A percentile compares a stretch with the other conserved stretches of the same genome.
Conservation (phyloP, 2,888 invertebrate genomes). For the Meandrusa payeni region DNA sequence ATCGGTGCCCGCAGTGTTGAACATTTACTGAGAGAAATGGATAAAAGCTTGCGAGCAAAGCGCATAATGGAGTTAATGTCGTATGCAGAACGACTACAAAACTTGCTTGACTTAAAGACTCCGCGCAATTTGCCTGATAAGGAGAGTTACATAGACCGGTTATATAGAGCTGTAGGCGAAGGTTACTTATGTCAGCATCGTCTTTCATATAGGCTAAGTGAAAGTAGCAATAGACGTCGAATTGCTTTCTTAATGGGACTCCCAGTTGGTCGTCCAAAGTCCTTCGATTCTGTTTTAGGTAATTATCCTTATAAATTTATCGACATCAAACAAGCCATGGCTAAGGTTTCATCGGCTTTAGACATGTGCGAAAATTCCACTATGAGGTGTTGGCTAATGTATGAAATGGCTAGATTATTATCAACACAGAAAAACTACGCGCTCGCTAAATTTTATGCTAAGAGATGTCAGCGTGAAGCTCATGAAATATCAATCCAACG, state of each 20-base stretch:
- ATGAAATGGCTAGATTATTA: constrained; percentile 63
- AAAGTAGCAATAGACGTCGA: constrained; percentile 66
- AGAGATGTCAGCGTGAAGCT: constrained; percentile 67
- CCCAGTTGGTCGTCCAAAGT: constrained; percentile 60
- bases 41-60: constrained; percentile 53
- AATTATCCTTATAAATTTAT: constrained; percentile 69
- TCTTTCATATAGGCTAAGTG: constrained; percentile 66
- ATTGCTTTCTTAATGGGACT: constrained; percentile 72
- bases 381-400: constrained; percentile 73
- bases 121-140: constrained; percentile 66
- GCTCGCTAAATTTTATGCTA: constrained; percentile 68
- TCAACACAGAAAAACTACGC: constrained; percentile 69
- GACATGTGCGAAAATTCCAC: constrained; percentile 73
- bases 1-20: constrained; percentile 62
- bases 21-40: constrained; percentile 54
- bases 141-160: constrained; percentile 60
- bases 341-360: constrained; percentile 51
- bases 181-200: constrained; percentile 65
- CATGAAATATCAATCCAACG: constrained; percentile 53
- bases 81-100: constrained; percentile 70
- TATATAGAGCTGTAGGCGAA: constrained; percentile 68
- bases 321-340: constrained; percentile 60
- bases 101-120: constrained; percentile 63
- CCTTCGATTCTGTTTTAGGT: constrained; percentile 73
- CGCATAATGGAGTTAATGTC: constrained; percentile 63